These are phyloP conservation scores for Nylanderia fulva DNA, from an alignment of 1,140 invertebrate genomes.

Conservation along the genomic window DNA sequence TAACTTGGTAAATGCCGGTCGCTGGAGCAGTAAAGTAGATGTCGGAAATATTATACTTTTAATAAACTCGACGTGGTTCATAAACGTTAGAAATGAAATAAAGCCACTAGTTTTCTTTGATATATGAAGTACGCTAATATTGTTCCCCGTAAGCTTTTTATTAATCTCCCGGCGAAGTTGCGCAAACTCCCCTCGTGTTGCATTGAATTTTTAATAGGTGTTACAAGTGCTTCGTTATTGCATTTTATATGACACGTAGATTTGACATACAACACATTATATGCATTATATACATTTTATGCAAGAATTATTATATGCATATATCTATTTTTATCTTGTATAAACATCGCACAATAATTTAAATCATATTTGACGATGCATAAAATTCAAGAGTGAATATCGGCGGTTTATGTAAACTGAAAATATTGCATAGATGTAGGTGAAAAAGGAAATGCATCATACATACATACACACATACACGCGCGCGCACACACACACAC, in stretches of 20 bases:
- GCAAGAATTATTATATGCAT: neutral
- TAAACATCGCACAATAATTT: neutral
- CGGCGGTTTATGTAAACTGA: neutral
- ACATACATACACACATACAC: neutral
- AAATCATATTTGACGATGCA: neutral
- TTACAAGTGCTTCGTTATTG: neutral
- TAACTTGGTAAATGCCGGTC: slow-evolving; percentile 57
- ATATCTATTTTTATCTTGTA: neutral
- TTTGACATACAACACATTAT: neutral
- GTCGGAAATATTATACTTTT: slow-evolving; percentile 56
- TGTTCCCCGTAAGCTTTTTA: slow-evolving; percentile 47
- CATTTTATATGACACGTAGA: neutral
- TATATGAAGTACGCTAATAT: slow-evolving; percentile 40
- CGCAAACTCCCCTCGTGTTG: slow-evolving; percentile 1
- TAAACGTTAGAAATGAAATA: slow-evolving; percentile 61
- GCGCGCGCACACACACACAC: no score
- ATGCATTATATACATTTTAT: no score
- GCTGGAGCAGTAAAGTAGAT: slow-evolving; percentile 54
- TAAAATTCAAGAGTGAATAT: slow-evolving; percentile 10
- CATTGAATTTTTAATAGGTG: slow-evolving; percentile 16
- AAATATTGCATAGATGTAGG: neutral
- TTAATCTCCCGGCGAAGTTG: slow-evolving; percentile 28
- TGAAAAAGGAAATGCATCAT: neutral
- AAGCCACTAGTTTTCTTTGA: slow-evolving; percentile 55
- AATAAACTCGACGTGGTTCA: slow-evolving; percentile 58